Percentiles rank a stretch among this genome's conserved stretches.
Evolutionary conservation across 2,797 vertebrate species (phyloP).

Genomic region (Rhynchotus rufescens): DNA sequence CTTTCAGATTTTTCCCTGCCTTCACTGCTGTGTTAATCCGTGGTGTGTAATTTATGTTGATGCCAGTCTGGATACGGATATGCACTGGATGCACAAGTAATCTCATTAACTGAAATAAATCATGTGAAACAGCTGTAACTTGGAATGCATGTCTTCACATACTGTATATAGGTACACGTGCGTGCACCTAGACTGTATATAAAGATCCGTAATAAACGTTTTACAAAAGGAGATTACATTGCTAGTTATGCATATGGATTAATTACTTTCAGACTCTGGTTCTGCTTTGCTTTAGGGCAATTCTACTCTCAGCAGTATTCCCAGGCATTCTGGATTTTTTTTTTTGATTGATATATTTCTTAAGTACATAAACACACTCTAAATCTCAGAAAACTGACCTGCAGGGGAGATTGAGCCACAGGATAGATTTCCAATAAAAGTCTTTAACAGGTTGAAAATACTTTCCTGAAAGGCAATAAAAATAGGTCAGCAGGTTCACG

Average conservation of each 20-base stretch:
- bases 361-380: not conserved
- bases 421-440: constrained; percentile 1
- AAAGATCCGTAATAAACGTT: constrained; percentile 61
- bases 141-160: constrained; percentile 39
- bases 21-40: not conserved
- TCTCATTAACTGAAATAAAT: constrained; percentile 3
- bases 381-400: constrained; percentile 1
- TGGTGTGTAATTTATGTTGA: not conserved
- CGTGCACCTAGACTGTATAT: constrained; percentile 31
- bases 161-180: constrained; percentile 24
- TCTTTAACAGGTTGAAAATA: constrained; percentile 4
- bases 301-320: constrained; percentile 20
- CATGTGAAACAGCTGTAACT: constrained; percentile 37
- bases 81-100: not conserved
- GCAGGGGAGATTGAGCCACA: not conserved
- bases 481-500: not conserved
- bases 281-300: constrained; percentile 28
- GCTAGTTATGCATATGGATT: constrained; percentile 48
- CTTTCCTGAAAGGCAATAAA: constrained; percentile 2
- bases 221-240: constrained; percentile 51
- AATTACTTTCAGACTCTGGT: constrained; percentile 46
- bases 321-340: not conserved
- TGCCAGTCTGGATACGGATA: not conserved
- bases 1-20: not conserved
- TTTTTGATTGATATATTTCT: not conserved